Evolutionary conservation across 1,140 invertebrate genomes (phyloP), one percentile per base, ranked within the genome.

Genomic region (Monomorium pharaonis): DNA sequence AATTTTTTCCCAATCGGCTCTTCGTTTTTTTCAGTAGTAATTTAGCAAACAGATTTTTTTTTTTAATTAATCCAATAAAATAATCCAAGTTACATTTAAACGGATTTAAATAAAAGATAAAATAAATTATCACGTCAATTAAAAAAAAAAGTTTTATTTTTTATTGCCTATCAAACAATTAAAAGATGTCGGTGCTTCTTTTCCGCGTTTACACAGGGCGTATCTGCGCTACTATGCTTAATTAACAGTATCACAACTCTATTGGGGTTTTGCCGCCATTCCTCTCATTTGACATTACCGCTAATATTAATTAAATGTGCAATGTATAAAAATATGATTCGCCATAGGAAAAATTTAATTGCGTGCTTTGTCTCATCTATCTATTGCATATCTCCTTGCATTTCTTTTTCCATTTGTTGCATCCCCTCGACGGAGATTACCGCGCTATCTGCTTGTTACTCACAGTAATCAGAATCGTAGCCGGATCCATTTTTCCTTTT

Each of bases 221-320:
- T 51, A 83, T 83, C n/a, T 70, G 42, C 37, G 30, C 37, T n/a
- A n/a, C 56, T 81, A 58, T 74, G 42, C 27, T 83, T 83, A 83
- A 83, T 83, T 83, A 74, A 83, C 51, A 44, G 37, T 37, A 47
- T 58, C 51, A 72, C 18, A 60, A 83, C 42, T 83, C 49, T 69
- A 37, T 72, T 18, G 30, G 18, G 14, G 18, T 54, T 30, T 27
- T 21, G 21, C 24, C 16, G 16, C 33, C 18, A 24, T 21, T n/a
- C n/a, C 18, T 5, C 27, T 30, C 27, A 44, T 83, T 83, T 60
- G 78, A 74, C 78, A 58, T 74, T 74, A 67, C 30, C 14, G 9
- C 51, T 83, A 83, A 74, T 83, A 74, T 83, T 83, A 60, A 83
- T 74, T 72, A 83, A 83, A 83, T 60, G 27, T 74, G 14, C 51